Percentiles rank a stretch among this genome's conserved stretches.
Conservation (phyloP, 2,797 vertebrate species). For the Hybognathus amarus region DNA sequence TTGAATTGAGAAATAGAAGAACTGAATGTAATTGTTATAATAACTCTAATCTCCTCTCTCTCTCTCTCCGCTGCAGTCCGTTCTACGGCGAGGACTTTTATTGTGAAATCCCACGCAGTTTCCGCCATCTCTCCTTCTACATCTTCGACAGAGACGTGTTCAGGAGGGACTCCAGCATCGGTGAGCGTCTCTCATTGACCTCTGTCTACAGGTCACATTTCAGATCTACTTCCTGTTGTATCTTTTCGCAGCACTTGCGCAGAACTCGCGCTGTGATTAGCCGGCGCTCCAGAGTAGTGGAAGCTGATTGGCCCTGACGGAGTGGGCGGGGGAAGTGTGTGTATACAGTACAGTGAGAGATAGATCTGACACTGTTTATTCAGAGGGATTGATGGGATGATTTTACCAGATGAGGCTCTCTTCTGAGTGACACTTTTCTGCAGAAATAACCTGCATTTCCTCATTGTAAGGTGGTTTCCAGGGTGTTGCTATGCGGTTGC, state of each 20-base stretch:
- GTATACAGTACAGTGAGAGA: too few relatives aligned
- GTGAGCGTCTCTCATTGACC: conserved; percentile 73
- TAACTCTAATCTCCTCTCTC: neutral
- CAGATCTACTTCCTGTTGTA: neutral
- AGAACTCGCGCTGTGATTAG: neutral
- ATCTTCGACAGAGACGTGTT: conserved; percentile 99
- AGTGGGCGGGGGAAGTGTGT: neutral
- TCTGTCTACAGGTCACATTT: neutral
- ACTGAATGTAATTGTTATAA: too few relatives aligned
- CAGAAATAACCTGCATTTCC: too few relatives aligned
- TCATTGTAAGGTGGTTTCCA: too few relatives aligned
- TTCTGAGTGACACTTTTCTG: too few relatives aligned
- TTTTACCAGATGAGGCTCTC: too few relatives aligned
- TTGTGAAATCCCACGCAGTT: conserved; percentile 98
- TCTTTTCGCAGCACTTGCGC: too few relatives aligned
- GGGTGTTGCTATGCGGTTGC: too few relatives aligned
- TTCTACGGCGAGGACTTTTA: conserved; percentile 99
- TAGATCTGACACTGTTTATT: too few relatives aligned
- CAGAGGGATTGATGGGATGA: too few relatives aligned
- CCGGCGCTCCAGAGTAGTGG: neutral
- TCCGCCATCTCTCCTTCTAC: conserved; percentile 97
- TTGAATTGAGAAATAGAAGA: neutral
- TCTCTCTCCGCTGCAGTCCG: conserved; percentile 79
- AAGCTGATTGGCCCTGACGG: neutral
- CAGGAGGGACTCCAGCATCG: conserved; percentile 98